Conservation (phyloP, 2,888 invertebrate genomes). For the Alitta virens region DNA sequence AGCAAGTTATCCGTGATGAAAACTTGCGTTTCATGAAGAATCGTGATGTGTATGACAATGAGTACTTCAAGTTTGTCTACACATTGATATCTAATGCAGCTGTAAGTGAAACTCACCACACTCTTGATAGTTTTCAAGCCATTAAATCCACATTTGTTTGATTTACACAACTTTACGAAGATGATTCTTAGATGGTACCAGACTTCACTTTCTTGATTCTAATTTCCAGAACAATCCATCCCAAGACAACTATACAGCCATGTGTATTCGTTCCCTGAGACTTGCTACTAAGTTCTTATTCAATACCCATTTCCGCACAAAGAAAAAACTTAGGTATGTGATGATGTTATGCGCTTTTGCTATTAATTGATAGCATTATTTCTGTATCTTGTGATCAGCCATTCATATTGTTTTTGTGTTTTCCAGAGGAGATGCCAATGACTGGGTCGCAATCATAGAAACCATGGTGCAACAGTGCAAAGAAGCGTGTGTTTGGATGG, state of each 20-base stretch:
- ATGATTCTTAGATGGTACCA: too few species aligned
- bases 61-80: slow-evolving; percentile 58
- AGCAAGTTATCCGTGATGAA: slow-evolving; percentile 56
- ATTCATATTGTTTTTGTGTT: too few species aligned
- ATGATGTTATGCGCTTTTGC: background rate
- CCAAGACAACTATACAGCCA: slow-evolving; percentile 33
- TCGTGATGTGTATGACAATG: slow-evolving; percentile 57
- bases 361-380: too few species aligned
- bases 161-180: too few species aligned
- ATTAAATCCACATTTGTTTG: too few species aligned
- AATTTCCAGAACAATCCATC: slow-evolving; percentile 28
- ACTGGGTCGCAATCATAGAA: slow-evolving; percentile 53
- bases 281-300: slow-evolving; percentile 56
- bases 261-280: slow-evolving; percentile 48
- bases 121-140: too few species aligned
- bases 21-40: slow-evolving; percentile 60
- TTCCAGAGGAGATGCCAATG: slow-evolving; percentile 21
- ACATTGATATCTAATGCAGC: background rate
- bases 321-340: slow-evolving; percentile 47
- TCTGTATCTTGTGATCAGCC: too few species aligned
- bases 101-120: background rate
- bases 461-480: slow-evolving; percentile 45
- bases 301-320: slow-evolving; percentile 58
- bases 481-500: slow-evolving; percentile 53
- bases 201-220: too few species aligned